A percentile compares a stretch with the other conserved stretches of the same genome.
phyloP scores from a whole-genome alignment of 2,888 invertebrate species.

The Cerastis rubricosa region DNA sequence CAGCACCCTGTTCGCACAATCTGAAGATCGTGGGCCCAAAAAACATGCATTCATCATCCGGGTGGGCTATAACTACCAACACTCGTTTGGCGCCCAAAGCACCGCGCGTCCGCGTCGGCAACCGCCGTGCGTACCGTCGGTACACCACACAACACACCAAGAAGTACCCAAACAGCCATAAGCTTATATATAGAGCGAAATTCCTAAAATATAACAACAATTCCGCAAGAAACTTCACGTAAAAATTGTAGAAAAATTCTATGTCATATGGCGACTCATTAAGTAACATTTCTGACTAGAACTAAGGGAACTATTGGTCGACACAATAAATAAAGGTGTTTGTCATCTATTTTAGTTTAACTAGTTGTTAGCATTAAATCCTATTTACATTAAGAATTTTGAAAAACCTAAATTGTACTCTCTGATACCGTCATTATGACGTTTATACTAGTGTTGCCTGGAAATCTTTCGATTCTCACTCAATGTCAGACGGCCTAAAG shows the following conservation, averaged over 20 bases:
- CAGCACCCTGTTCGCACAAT: conserved; percentile 92
- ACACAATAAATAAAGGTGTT: conserved; percentile 30
- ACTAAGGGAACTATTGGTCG: conserved; percentile 58
- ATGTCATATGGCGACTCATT: conserved; percentile 75
- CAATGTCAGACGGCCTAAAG: background rate
- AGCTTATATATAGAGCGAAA: conserved; percentile 86
- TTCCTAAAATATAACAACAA: conserved; percentile 83
- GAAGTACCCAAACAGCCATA: conserved; percentile 90
- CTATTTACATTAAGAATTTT: conserved; percentile 50
- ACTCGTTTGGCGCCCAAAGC: conserved; percentile 91
- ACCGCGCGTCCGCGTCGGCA: conserved; percentile 87
- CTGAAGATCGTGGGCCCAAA: conserved; percentile 97
- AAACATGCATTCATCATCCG: conserved; percentile 99
- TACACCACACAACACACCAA: conserved; percentile 88
- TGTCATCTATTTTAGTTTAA: conserved; percentile 49
- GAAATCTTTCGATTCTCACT: background rate
- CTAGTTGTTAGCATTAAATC: conserved; percentile 41
- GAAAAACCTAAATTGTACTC: conserved; percentile 52
- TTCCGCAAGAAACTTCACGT: conserved; percentile 82
- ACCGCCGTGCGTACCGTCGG: conserved; percentile 88
- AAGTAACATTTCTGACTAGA: conserved; percentile 86
- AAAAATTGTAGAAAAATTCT: conserved; percentile 81
- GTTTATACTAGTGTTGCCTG: conserved; percentile 34
- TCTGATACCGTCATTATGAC: conserved; percentile 68
- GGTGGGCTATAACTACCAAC: conserved; percentile 97